A percentile compares a stretch with the other conserved stretches of the same genome.
These are phyloP conservation scores for Cairina moschata DNA, from an alignment of 2,113 vertebrate species.

Conservation along the genomic window DNA sequence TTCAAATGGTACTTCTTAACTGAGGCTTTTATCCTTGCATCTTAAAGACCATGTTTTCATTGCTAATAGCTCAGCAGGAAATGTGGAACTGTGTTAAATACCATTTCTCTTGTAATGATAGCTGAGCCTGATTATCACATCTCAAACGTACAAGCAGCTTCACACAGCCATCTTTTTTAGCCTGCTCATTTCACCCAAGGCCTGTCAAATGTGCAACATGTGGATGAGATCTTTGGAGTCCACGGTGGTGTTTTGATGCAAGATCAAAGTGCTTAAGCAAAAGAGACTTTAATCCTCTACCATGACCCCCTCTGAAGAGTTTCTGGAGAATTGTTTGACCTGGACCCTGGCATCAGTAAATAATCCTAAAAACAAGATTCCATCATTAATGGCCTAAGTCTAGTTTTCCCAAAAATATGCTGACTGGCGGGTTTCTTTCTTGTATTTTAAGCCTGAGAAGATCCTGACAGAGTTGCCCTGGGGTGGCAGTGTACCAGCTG, in stretches of 20 bases:
- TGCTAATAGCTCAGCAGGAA: neutral
- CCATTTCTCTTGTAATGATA: neutral
- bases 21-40: neutral
- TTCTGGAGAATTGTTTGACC: neutral
- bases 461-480: neutral
- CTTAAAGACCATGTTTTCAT: neutral
- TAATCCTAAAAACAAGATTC: neutral
- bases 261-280: neutral
- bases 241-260: neutral
- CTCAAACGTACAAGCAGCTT: neutral
- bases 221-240: neutral
- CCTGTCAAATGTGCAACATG: rapidly evolving
- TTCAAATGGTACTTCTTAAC: neutral
- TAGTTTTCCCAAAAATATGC: neutral
- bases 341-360: neutral
- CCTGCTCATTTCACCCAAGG: neutral
- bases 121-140: neutral
- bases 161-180: neutral
- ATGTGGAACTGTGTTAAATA: neutral
- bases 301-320: neutral
- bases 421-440: neutral
- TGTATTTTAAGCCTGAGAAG: neutral
- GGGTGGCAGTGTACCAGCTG: too few relatives aligned
- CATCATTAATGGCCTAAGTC: neutral
- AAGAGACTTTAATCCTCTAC: neutral